A percentile compares a stretch with the other conserved stretches of the same genome.
phyloP scores from a whole-genome alignment of 2,797 vertebrate species.

The Cuniculus paca region DNA sequence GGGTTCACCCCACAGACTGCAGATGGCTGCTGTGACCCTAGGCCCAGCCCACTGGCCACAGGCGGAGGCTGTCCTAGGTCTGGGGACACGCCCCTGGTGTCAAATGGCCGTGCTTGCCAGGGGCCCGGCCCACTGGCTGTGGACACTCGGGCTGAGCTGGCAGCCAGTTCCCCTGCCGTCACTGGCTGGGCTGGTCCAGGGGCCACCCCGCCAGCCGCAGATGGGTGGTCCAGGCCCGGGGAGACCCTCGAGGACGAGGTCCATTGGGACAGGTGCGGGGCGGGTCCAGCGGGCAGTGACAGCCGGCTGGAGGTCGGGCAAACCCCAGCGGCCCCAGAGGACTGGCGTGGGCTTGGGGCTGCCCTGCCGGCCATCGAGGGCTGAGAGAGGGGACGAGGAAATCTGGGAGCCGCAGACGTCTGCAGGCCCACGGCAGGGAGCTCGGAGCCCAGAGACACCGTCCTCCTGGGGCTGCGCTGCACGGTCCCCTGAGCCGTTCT shows the following conservation, averaged over 20 bases:
- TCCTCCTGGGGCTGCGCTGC: background rate
- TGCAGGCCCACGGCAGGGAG: accelerated
- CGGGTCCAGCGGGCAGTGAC: background rate
- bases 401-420: background rate
- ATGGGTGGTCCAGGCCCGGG: background rate
- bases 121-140: no score
- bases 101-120: accelerated
- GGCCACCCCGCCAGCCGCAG: background rate
- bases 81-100: background rate
- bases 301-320: background rate
- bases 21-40: background rate
- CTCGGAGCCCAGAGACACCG: background rate
- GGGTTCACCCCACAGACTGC: background rate
- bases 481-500: background rate
- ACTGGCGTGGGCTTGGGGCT: background rate
- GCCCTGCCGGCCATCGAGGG: background rate
- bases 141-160: background rate
- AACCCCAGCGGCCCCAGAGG: background rate
- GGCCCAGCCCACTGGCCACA: accelerated
- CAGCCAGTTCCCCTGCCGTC: background rate
- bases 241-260: background rate
- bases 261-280: background rate
- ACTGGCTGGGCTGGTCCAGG: background rate
- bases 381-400: background rate
- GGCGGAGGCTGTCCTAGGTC: background rate